Percentiles rank a stretch among this genome's conserved stretches.
Evolutionary conservation across 2,113 vertebrate genomes (phyloP).

Genomic region (Callorhinus ursinus): DNA sequence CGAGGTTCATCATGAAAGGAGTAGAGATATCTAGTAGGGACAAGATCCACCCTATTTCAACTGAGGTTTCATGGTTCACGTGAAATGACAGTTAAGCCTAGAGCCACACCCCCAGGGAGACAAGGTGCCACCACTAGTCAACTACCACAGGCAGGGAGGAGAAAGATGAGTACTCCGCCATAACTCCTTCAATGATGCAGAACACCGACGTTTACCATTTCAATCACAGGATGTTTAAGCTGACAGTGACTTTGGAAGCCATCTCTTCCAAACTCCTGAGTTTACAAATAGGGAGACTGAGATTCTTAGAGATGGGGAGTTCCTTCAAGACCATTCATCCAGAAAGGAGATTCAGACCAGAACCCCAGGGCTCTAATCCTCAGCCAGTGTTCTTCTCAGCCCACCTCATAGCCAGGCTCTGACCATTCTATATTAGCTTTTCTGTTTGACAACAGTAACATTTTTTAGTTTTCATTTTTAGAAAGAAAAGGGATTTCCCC

Average conservation of each 20-base stretch:
- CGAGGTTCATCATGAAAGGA: not conserved
- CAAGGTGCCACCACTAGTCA: not conserved
- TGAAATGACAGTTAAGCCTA: not conserved
- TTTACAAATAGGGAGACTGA: not conserved
- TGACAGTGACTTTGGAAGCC: not conserved
- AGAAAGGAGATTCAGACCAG: not conserved
- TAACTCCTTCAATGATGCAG: not conserved
- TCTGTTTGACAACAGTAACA: not conserved
- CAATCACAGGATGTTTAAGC: not conserved
- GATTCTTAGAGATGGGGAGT: not conserved
- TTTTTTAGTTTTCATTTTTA: slow-evolving; percentile 24
- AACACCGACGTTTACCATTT: not conserved
- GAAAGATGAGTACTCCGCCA: not conserved
- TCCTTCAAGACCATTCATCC: not conserved
- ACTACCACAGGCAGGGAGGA: not conserved
- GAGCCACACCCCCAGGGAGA: not conserved
- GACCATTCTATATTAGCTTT: not conserved
- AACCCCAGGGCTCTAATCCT: not conserved
- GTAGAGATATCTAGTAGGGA: not conserved
- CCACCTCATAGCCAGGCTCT: not conserved
- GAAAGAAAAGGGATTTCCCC: not conserved
- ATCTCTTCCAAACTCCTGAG: not conserved
- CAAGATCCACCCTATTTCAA: not conserved
- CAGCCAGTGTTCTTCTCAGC: not conserved
- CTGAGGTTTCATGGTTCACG: not conserved